phyloP scores from a whole-genome alignment of 2,113 vertebrate genomes.

The Anser brachyrhynchus region DNA sequence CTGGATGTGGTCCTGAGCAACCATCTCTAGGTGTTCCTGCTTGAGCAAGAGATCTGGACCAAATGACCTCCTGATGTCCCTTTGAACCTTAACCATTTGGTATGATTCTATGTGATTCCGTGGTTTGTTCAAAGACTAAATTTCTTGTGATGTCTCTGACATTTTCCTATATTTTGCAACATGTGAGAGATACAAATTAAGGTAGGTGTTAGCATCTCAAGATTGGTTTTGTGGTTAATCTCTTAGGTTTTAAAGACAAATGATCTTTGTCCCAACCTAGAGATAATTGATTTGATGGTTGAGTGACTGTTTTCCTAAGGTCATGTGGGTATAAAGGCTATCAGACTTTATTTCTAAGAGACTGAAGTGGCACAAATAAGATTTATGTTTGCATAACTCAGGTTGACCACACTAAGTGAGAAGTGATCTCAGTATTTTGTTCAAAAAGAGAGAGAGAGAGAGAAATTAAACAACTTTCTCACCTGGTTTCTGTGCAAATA shows the following conservation, averaged over 20 bases:
- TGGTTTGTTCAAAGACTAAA: not conserved
- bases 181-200: not conserved
- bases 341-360: not conserved
- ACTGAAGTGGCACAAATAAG: not conserved
- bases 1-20: not conserved
- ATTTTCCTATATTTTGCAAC: not conserved
- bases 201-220: not conserved
- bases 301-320: not conserved
- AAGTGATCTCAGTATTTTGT: not conserved
- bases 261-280: not conserved
- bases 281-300: slow-evolving; percentile 21
- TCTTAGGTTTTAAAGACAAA: slow-evolving; percentile 1
- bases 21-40: not conserved
- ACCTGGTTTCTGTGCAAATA: not conserved
- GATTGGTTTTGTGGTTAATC: not conserved
- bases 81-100: not conserved
- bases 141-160: not conserved
- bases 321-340: not conserved
- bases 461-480: not conserved
- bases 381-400: not conserved
- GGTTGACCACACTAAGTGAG: not conserved
- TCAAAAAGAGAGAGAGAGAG: not conserved
- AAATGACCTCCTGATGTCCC: not conserved
- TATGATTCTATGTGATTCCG: not conserved
- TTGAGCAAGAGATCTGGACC: not conserved